Evolutionary conservation across 2,888 invertebrate genomes (phyloP).

Genomic region (Polyploca ridens): DNA sequence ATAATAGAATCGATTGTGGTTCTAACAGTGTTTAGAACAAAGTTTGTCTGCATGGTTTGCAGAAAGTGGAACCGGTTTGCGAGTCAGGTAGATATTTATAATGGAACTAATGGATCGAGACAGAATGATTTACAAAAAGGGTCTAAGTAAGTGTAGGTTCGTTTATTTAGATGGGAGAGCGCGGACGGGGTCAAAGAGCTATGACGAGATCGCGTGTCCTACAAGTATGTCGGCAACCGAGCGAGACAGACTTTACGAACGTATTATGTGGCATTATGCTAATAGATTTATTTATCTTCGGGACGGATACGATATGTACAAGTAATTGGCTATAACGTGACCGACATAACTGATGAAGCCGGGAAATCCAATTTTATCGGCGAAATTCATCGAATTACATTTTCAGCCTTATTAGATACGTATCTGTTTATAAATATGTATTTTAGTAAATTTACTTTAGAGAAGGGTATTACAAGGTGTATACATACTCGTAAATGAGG

Average conservation of each 20-base stretch:
- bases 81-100: conserved; percentile 17
- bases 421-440: conserved; percentile 4
- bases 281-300: conserved; percentile 21
- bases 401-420: conserved; percentile 10
- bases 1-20: conserved; percentile 44
- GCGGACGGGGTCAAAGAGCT: conserved; percentile 10
- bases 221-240: conserved; percentile 4
- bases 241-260: neutral
- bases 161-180: neutral
- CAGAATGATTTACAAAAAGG: conserved; percentile 6
- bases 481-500: neutral
- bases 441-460: conserved; percentile 8
- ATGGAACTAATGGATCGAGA: conserved; percentile 13
- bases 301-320: conserved; percentile 2
- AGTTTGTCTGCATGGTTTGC: conserved; percentile 27
- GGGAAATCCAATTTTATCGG: conserved; percentile 11
- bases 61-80: conserved; percentile 20
- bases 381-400: conserved; percentile 7
- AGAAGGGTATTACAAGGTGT: conserved; percentile 10
- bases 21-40: conserved; percentile 44
- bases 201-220: conserved; percentile 7
- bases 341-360: conserved; percentile 16
- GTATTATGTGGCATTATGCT: conserved; percentile 13
- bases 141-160: neutral
- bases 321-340: conserved; percentile 20